Evolutionary conservation across 2,113 vertebrate species (phyloP), one percentile per base, ranked within the genome.

Genomic region (Hippocampus comes): DNA sequence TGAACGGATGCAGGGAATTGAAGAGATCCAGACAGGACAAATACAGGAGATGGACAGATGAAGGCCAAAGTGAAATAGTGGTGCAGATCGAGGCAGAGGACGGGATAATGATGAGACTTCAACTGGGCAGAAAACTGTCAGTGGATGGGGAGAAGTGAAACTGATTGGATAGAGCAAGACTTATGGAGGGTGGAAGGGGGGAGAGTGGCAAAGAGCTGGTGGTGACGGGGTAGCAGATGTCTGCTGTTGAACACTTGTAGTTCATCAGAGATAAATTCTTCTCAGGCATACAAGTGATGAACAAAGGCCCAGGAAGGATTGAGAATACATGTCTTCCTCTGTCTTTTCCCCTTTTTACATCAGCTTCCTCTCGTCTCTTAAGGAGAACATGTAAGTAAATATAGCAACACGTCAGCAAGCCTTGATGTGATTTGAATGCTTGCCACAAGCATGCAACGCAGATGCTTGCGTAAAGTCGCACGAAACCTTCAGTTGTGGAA

Each of bases 31-130:
- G 71, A 85, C 73, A 81, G 75, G 81, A 80, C 72, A 1, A 75
- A 86, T 81, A 77, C 41, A 60, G 57, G 76, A 85, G 83, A 87
- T 78, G 78, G 86, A 89, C 83, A 89, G 84, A 88, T 87, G 84
- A 83, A 86, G 78, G 78, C 60, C 63, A 74, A 79, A 83, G 83
- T 86, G 81, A 83, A 87, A 86, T 78, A 74, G 74, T 77, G 67
- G 68, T 75, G 76, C 84, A 69, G 80, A 80, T 72, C 75, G 76
- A 79, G 75, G 61, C 61, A 78, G 77, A 79, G 81, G 70, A 73
- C 70, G 67, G 61, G 78, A 85, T 86, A 83, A 88, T 90, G 84
- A 90, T 89, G 81, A 87, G 78, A 83, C 82, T 85, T 85, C 72
- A 76, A 74, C 82, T 78, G 79, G 71, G 82, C 78, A 80, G 78